These are phyloP conservation scores for Seriola dumerili DNA, from an alignment of 2,113 vertebrate genomes.

Conservation along the genomic window DNA sequence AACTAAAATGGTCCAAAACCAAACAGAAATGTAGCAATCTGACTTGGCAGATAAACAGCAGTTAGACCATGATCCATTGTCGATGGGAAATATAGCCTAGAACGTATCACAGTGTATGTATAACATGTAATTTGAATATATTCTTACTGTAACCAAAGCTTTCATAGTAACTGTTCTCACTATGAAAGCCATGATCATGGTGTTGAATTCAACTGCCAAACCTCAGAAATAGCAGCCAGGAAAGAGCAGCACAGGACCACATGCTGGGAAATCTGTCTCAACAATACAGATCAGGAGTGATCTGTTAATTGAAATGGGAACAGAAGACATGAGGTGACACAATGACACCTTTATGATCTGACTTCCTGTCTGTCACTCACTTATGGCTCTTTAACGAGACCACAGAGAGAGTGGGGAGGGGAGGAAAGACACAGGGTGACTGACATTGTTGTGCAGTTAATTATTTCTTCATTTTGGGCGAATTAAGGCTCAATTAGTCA, in stretches of 20 bases:
- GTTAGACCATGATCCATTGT: too few relatives aligned
- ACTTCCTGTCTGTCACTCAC: constrained; percentile 75
- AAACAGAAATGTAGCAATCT: too few relatives aligned
- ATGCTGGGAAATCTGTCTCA: constrained; percentile 44
- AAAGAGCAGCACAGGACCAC: constrained; percentile 61
- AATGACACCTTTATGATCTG: constrained; percentile 62
- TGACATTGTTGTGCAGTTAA: constrained; percentile 61
- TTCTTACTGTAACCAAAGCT: neutral
- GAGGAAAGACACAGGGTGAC: neutral
- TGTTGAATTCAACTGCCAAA: constrained; percentile 11
- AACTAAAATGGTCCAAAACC: too few relatives aligned
- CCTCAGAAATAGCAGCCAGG: constrained; percentile 5
- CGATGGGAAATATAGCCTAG: neutral
- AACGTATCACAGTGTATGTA: neutral
- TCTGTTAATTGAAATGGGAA: constrained; percentile 78
- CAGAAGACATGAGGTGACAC: constrained; percentile 65
- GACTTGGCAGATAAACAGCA: too few relatives aligned
- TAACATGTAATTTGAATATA: neutral
- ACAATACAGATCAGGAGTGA: constrained; percentile 31
- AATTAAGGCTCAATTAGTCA: constrained; percentile 69
- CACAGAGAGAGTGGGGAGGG: constrained; percentile 13
- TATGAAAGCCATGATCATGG: neutral
- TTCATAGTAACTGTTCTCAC: neutral
- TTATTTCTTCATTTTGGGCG: constrained; percentile 63
- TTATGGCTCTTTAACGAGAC: constrained; percentile 52